Evolutionary conservation across 2,888 invertebrate genomes (phyloP), one percentile per base, ranked within the genome.

Genomic region (Coelinius sp.): DNA sequence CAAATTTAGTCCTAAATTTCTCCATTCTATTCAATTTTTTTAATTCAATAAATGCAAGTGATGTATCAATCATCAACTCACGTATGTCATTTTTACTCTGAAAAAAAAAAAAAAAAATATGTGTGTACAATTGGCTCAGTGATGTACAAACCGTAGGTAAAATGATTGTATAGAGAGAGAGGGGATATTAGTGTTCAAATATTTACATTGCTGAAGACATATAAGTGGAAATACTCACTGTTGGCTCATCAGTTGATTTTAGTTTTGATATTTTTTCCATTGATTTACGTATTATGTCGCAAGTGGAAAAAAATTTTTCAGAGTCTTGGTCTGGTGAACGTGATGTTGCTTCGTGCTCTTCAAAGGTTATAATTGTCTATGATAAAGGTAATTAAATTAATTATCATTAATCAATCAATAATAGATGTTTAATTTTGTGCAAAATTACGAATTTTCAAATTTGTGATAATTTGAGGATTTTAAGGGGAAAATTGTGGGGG

Each of bases 1-100:
- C 93, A 74, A 93, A 91, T 81, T 95, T 93, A 41, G 95, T 94
- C 1, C 95, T 92, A 64, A 97, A 93, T 88, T 98, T 97, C 82
- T 97, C 96, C 81, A 97, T 89, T 20, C 97, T 91, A 88, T 98
- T 98, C 0, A 97, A 88, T 87, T 97, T 97, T 84, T 97, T 97
- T 65, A 97, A 88, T 68, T 94, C 90, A n/a, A 96, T 93, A 82
- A 96, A 92, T 81, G 93, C 90, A 67, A 97, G 88, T 0, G 94
- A 93, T 0, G 94, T 94, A 80, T 94, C 92, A 67, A 93, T 90
- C 81, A 93, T 90, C 79, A 93, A 92, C 68, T 93, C 90, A 71
- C 90, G 90, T 6, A 95, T 91, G 83, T 92, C 92, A 67, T 90
- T 90, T 80, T 89, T 90, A 1, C 89, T 89, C 92, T 93, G 75